These are phyloP conservation scores for Gari tellinella DNA, from an alignment of 2,888 invertebrate genomes.

Conservation along the genomic window DNA sequence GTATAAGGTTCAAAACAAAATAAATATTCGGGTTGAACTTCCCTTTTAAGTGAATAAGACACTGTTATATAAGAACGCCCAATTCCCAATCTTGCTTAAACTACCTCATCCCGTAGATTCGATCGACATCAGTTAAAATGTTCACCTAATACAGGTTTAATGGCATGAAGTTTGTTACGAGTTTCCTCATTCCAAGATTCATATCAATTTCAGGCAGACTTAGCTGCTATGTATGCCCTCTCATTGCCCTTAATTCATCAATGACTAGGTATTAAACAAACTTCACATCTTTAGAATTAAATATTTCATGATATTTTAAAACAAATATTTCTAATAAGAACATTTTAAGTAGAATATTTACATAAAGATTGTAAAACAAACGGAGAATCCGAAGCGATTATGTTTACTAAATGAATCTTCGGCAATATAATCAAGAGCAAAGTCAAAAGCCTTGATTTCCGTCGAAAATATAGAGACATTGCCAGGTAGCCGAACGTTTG, in stretches of 20 bases:
- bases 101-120: constrained; percentile 7
- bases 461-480: constrained; percentile 26
- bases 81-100: constrained; percentile 8
- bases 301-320: neutral
- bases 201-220: constrained; percentile 1
- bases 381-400: constrained; percentile 17
- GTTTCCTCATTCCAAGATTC: no score
- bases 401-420: neutral
- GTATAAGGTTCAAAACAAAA: no score
- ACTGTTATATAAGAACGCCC: constrained; percentile 11
- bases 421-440: constrained; percentile 10
- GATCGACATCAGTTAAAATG: neutral
- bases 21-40: constrained; percentile 1
- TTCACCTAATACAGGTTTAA: no score
- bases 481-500: constrained; percentile 9
- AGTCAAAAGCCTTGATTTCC: constrained; percentile 19
- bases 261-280: constrained; percentile 26
- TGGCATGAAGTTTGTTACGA: no score
- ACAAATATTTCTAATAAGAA: constrained; percentile 7
- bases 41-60: constrained; percentile 9
- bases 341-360: neutral
- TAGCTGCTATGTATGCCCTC: constrained; percentile 8
- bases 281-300: no score
- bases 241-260: constrained; percentile 21
- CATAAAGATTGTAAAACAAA: constrained; percentile 14